Evolutionary conservation across 2,888 invertebrate species (phyloP), one percentile per base, ranked within the genome.

Genomic region (Lordiphosa fenestrarum): DNA sequence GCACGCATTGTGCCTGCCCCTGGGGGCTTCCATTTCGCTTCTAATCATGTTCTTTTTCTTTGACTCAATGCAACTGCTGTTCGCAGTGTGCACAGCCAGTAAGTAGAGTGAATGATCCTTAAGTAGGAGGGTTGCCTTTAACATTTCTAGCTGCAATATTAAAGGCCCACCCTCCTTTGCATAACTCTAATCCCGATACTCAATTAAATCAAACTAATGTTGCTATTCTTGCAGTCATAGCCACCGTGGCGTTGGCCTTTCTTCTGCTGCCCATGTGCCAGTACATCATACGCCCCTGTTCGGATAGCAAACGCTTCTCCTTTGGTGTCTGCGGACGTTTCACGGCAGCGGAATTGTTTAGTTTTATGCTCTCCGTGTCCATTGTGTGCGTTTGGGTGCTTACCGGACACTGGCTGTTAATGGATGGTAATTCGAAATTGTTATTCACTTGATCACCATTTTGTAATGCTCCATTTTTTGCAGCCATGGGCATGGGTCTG

Each of bases 41-140:
- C 94, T 98, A 65, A 94, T 98, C 86, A 98, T 98, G 98, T 98
- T 98, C 91, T 98, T 98, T 92, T 98, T 98, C 91, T 98, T 98
- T 88, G 98, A 98, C 91, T 98, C 98, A 56, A 97, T 98, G 95
- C 98, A 98, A 91, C 96, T 96, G 92, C 93, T 94, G 81, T 98
- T 95, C 91, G 98, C 96, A 70, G 96, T 98, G 85, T 98, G 98
- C 89, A 98, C 98, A 85, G 98, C 98, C 87, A 96, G 98, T 98
- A 90, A 94, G 95, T 93, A 6, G 10, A 30, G 0, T n/a, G 4
- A 19, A 13, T n/a, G n/a, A 15, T 15, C 15, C 15, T 15, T 15
- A 15, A 15, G 15, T 15, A 2, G 5, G 6, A 13, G 15, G 19
- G 2, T 19, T 19, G 19, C 19, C 19, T 42, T 48, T n/a, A 23